Conservation (phyloP, 1,140 invertebrate genomes). For the Aphelenchoides besseyi region DNA sequence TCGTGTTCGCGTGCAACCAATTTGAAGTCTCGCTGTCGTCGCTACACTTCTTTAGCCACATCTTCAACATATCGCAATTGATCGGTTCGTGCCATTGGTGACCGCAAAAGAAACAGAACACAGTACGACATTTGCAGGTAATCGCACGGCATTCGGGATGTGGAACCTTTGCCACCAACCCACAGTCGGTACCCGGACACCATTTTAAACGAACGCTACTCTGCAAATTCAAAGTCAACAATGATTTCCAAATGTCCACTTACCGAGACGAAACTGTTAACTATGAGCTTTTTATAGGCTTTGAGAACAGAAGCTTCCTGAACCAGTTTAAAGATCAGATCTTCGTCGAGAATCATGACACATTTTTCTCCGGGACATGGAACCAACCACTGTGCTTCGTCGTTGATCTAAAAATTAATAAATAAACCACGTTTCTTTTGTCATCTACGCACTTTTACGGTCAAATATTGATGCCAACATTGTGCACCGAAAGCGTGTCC, state of each 20-base stretch:
- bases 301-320: not conserved
- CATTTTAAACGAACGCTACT: slow-evolving; percentile 90
- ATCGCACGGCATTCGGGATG: slow-evolving; percentile 87
- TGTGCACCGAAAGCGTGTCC: slow-evolving; percentile 33
- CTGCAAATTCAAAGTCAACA: slow-evolving; percentile 66
- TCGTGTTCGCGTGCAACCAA: slow-evolving; percentile 98
- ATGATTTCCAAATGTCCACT: no score
- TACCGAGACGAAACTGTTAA: slow-evolving; percentile 96
- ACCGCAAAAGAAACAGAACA: slow-evolving; percentile 78
- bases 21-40: slow-evolving; percentile 98
- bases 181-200: slow-evolving; percentile 96
- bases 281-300: slow-evolving; percentile 88
- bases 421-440: not conserved
- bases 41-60: slow-evolving; percentile 99
- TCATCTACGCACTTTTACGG: slow-evolving; percentile 22
- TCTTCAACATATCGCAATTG: slow-evolving; percentile 82
- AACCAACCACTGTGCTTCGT: slow-evolving; percentile 26
- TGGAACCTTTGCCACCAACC: slow-evolving; percentile 87
- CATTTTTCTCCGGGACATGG: slow-evolving; percentile 49
- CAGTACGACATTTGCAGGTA: slow-evolving; percentile 78
- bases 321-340: slow-evolving; percentile 28
- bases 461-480: slow-evolving; percentile 41
- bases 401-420: slow-evolving; percentile 35
- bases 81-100: slow-evolving; percentile 99
- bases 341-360: slow-evolving; percentile 41